Evolutionary conservation across 2,113 vertebrate genomes (phyloP).

Genomic region (Vulpes vulpes): DNA sequence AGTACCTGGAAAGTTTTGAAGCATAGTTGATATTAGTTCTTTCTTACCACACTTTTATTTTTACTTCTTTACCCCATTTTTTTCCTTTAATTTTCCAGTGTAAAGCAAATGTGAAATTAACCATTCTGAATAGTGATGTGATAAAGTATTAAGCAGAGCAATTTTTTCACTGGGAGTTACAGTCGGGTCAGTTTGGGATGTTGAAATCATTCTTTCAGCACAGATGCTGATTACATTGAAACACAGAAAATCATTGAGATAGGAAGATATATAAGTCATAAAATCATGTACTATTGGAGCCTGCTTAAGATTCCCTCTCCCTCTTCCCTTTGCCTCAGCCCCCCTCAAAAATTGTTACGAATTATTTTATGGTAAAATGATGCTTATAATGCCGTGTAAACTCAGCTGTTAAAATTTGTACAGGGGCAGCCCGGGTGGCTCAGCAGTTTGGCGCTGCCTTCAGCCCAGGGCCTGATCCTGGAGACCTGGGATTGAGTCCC

Average conservation of each 20-base stretch:
- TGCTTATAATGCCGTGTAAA: constrained; percentile 28
- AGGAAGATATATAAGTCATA: background rate
- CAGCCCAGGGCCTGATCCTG: no score
- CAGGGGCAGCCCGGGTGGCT: no score
- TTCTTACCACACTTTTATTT: background rate
- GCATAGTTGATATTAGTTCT: background rate
- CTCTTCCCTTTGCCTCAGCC: background rate
- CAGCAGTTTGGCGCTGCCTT: no score
- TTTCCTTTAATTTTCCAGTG: background rate
- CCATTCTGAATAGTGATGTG: background rate
- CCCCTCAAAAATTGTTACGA: background rate
- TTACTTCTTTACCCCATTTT: background rate
- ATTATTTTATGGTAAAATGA: background rate
- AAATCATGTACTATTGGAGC: background rate
- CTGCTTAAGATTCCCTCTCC: background rate
- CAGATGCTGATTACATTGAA: background rate
- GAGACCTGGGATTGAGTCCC: no score
- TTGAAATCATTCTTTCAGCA: background rate
- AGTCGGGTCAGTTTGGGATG: background rate
- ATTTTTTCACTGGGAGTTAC: background rate
- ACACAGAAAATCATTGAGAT: background rate
- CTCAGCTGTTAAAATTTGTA: constrained; percentile 30
- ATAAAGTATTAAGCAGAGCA: background rate
- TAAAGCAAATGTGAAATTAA: background rate
- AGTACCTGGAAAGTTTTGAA: background rate